Evolutionary conservation across 2,888 invertebrate species (phyloP), one percentile per base, ranked within the genome.

Genomic region (Ennomos erosarius): DNA sequence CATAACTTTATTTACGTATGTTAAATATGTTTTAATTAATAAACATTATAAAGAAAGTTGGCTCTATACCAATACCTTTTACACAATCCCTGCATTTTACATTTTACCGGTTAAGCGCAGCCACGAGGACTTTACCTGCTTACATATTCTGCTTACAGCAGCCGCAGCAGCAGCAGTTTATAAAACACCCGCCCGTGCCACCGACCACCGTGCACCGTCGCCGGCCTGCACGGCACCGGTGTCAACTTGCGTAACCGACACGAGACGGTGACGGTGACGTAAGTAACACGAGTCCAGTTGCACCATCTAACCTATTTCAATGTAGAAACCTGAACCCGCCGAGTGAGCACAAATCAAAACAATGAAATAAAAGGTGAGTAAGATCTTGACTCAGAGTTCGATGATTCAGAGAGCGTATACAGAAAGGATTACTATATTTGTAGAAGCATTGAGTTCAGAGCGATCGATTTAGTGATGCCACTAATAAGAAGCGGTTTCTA

Each of bases 361-460:
- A 64, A 59, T 50, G 34, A 48, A 54, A 55, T 55, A 38, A 46
- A 55, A 44, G 50, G 59, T 62, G 64, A 64, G 48, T 58, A 64
- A 59, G 40, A 43, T 43, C 48, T 56, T 61, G 64, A 64, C 36
- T 61, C 61, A 61, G 47, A 39, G 39, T 26, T 37, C 40, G 53
- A 47, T 56, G 61, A 59, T 56, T 61, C 61, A 61, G 43, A 13
- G 50, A 54, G 54, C 53, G 51, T 55, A 36, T 13, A 38, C 35
- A 38, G 13, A n/a, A 34, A 12, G 46, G 35, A 8, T 49, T 33
- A 55, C 59, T 44, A 50, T 16, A 53, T 46, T 44, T 37, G 45
- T 50, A 46, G 34, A 38, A 33, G 26, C 33, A 45, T 45, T 38
- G 16, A 42, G 35, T 16, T 2, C 12, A 35, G 35, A 42, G 26